Percentiles rank a stretch among this genome's conserved stretches.
Conservation (phyloP, 2,797 vertebrate species). For the Sebastes hubbsi region DNA sequence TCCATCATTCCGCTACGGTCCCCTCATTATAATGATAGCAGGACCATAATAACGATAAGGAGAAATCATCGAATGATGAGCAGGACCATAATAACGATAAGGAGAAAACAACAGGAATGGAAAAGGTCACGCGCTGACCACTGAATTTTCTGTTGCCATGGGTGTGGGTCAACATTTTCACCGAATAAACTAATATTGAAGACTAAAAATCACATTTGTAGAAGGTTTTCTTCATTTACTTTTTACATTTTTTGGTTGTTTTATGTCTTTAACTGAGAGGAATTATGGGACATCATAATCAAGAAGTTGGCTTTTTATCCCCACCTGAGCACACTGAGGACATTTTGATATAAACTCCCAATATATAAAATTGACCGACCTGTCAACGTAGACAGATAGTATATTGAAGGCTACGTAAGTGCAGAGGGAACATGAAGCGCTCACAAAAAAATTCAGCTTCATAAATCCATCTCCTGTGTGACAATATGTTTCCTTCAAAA, state of each 20-base stretch:
- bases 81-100: not conserved
- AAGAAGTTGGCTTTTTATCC: not conserved
- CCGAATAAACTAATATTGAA: not conserved
- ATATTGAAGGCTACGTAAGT: not conserved
- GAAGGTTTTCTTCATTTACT: not conserved
- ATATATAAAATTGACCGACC: not conserved
- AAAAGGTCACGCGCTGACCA: conserved; percentile 13
- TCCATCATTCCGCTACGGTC: conserved; percentile 26
- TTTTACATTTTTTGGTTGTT: not conserved
- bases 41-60: not conserved
- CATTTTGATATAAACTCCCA: not conserved
- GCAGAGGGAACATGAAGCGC: not conserved
- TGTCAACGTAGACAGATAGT: not conserved
- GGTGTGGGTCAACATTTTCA: not conserved
- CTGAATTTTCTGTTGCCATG: not conserved
- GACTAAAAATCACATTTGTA: not conserved
- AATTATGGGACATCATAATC: not conserved
- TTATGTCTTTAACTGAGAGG: not conserved
- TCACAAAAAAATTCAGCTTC: not conserved
- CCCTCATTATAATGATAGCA: conserved; percentile 33
- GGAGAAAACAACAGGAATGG: conserved; percentile 8
- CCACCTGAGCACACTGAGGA: not conserved
- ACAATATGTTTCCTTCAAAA: conserved; percentile 18
- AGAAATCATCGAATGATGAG: too few relatives aligned
- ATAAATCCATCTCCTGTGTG: not conserved